Evolutionary conservation across 1,140 invertebrate genomes (phyloP).

Genomic region (Drosophila orosa): DNA sequence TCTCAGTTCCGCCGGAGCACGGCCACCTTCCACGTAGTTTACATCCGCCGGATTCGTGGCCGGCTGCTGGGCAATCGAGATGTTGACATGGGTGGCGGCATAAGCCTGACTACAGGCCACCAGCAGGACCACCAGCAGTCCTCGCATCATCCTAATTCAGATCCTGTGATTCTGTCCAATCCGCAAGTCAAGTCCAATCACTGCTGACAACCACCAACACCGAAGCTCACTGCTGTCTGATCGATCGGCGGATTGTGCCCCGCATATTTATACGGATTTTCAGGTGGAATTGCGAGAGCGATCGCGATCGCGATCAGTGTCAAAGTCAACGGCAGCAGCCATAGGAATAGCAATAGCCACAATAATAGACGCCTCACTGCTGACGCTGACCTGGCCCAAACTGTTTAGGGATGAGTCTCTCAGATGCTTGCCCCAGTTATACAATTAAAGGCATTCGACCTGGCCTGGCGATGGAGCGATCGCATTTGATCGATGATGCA

Average conservation of each 20-base stretch:
- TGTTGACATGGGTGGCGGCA: conserved; percentile 77
- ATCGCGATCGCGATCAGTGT: conserved; percentile 67
- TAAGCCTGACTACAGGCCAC: conserved; percentile 52
- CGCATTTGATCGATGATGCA: conserved; percentile 62
- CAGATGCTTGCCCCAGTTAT: conserved; percentile 77
- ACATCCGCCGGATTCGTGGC: conserved; percentile 77
- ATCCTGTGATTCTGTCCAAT: not conserved
- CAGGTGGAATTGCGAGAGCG: conserved; percentile 50
- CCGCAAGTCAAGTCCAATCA: conserved; percentile 11
- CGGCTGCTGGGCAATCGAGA: conserved; percentile 78
- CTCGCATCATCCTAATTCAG: conserved; percentile 36
- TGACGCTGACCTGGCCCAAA: conserved; percentile 58
- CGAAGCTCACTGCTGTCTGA: conserved; percentile 58
- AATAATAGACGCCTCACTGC: conserved; percentile 11
- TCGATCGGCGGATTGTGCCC: conserved; percentile 43
- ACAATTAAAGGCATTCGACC: conserved; percentile 72
- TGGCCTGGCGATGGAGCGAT: conserved; percentile 15
- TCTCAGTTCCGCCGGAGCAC: conserved; percentile 66
- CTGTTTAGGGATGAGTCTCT: conserved; percentile 76
- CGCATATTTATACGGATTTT: conserved; percentile 74
- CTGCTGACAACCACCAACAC: conserved; percentile 38
- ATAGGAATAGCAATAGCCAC: conserved; percentile 21
- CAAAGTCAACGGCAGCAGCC: conserved; percentile 60
- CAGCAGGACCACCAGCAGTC: conserved; percentile 59
- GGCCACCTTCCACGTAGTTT: conserved; percentile 66